Base-by-base conservation (phyloP, 2,113 vertebrate genomes). In the Malurus alboscapulatus region DNA sequence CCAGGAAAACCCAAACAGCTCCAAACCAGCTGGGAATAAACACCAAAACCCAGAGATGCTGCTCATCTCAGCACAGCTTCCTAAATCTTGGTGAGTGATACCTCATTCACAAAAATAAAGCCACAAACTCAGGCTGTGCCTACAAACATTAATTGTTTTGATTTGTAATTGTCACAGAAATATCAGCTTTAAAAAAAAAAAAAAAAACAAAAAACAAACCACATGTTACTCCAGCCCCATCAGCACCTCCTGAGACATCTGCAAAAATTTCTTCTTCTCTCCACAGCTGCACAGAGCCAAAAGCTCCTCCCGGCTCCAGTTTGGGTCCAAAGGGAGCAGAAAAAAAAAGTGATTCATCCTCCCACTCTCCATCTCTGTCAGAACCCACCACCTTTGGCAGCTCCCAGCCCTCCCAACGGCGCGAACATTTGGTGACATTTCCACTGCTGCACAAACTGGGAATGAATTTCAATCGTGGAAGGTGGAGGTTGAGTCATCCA, bases 361-460 rank as follows among this genome's bases (percentile, higher is more conserved):
- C 90, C 94, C 87, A 90, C 95, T 87, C 51, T 50, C 59, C 88
- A 84, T 10, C 54, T 4, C n/a, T 0, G 3, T 36, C 74, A 3
- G 88, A 40, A 32, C 93, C 89, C 82, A 87, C 53, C 90, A 89
- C 88, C 94, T 82, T 45, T 62, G 74, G 92, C 92, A 93, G 74
- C 36, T 75, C 78, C 83, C 62, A 47, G 12, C 79, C 11, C 84
- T 51, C 27, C 88, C 57, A 0, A 16, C 75, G n/a, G 14, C 0
- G 47, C 6, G 76, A 94, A 86, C 94, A 95, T 80, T 90, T 94
- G 94, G 94, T 95, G 93, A 92, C 92, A 93, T 95, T 93, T 94
- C 87, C 29, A 27, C 9, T 4, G 68, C 83, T 50, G 21, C 83
- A 24, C 83, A 24, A 93, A 55, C 65, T 51, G 71, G 76, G 72